These are phyloP conservation scores for Hylomyscus alleni DNA, from an alignment of 2,797 vertebrate genomes.

Conservation along the genomic window DNA sequence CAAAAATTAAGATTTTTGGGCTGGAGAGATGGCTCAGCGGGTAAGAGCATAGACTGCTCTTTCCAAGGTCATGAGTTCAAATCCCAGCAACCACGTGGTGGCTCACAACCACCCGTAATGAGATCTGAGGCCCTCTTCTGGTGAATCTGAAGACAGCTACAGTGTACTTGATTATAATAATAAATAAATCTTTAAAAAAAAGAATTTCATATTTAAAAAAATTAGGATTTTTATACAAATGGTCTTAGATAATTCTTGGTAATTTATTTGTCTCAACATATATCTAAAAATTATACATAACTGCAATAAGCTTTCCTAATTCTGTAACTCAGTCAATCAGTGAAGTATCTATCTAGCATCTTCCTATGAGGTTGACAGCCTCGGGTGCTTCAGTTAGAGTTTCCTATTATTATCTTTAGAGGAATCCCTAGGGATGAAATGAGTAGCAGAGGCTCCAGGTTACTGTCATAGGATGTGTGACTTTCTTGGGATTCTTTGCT, in stretches of 20 bases:
- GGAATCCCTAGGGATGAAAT: too few species aligned
- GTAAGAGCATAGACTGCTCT: too few species aligned
- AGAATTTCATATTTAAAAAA: too few species aligned
- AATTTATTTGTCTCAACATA: not conserved
- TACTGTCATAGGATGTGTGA: not conserved
- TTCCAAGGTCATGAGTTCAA: too few species aligned
- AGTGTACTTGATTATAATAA: too few species aligned
- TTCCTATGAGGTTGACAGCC: not conserved
- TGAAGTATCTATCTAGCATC: not conserved
- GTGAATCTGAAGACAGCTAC: too few species aligned
- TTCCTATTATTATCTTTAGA: not conserved
- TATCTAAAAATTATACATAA: not conserved
- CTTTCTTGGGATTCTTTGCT: slow-evolving; percentile 1
- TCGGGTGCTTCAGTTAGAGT: not conserved
- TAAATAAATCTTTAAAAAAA: too few species aligned
- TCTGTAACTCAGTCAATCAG: not conserved
- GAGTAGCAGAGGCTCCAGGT: not conserved
- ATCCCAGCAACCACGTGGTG: too few species aligned
- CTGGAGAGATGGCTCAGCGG: too few species aligned
- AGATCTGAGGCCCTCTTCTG: too few species aligned
- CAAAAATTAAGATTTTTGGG: slow-evolving; percentile 12
- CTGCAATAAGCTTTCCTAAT: not conserved
- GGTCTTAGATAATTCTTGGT: not conserved
- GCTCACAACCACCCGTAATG: too few species aligned
- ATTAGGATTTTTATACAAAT: slow-evolving; percentile 28